Conservation (phyloP, 2,888 invertebrate species). For the Leucania comma region DNA sequence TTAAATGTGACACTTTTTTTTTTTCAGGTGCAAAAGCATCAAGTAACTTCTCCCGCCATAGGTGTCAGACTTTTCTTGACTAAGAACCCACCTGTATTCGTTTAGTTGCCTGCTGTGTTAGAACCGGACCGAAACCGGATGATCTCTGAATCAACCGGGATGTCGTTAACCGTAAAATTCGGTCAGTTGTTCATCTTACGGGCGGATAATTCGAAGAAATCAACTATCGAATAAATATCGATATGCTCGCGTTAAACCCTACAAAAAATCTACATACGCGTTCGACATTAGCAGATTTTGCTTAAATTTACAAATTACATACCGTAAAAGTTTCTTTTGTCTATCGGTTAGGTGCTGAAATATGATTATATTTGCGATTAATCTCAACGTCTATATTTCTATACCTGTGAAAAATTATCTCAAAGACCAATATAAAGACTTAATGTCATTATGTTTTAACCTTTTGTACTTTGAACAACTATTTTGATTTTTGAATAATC, state of each 20-base stretch:
- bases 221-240: slow-evolving; percentile 10
- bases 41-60: too few species aligned
- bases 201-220: slow-evolving; percentile 20
- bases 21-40: too few species aligned
- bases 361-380: neutral
- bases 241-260: neutral
- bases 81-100: too few species aligned
- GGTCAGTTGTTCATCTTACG: neutral
- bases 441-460: neutral
- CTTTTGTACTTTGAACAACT: neutral
- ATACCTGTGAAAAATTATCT: too few species aligned
- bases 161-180: slow-evolving; percentile 1
- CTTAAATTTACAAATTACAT: slow-evolving; percentile 8
- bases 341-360: too few species aligned
- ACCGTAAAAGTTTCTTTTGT: neutral
- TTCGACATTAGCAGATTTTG: neutral
- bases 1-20: too few species aligned
- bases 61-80: too few species aligned
- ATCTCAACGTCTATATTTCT: neutral
- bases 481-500: neutral
- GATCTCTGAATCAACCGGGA: neutral
- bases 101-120: too few species aligned
- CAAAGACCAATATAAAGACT: neutral
- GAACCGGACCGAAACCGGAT: too few species aligned
- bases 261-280: neutral